A percentile compares a stretch with the other conserved stretches of the same genome.
Evolutionary conservation across 2,888 invertebrate species (phyloP).

Genomic region (Aleiodes alternator): DNA sequence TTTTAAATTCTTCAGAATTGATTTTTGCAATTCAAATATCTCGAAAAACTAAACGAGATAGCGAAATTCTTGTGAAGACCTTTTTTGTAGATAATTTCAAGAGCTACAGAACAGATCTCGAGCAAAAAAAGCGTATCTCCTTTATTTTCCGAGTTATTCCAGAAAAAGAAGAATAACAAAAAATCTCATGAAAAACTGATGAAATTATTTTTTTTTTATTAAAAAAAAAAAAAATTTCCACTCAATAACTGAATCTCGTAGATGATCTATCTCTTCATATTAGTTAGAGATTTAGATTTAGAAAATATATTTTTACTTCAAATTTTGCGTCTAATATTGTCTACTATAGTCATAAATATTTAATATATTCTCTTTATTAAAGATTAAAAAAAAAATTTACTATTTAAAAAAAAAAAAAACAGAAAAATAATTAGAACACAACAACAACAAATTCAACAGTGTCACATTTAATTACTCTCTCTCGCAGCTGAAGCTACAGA

Average conservation of each 20-base stretch:
- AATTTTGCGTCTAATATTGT: constrained; percentile 29
- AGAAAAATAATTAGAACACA: constrained; percentile 32
- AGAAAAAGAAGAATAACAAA: too few relatives aligned
- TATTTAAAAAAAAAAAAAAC: constrained; percentile 9
- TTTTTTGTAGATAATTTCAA: too few relatives aligned
- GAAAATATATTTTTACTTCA: constrained; percentile 18
- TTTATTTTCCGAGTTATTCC: too few relatives aligned
- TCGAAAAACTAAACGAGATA: too few relatives aligned
- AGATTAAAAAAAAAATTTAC: not conserved
- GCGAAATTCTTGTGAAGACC: too few relatives aligned
- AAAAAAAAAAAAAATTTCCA: too few relatives aligned
- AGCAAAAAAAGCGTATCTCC: too few relatives aligned
- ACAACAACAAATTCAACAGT: constrained; percentile 41
- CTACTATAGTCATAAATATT: constrained; percentile 26
- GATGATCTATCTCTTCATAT: constrained; percentile 22
- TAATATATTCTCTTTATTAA: constrained; percentile 1
- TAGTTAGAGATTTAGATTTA: constrained; percentile 36
- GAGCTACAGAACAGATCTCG: too few relatives aligned
- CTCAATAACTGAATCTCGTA: constrained; percentile 26
- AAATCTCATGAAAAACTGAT: too few relatives aligned
- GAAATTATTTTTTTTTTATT: too few relatives aligned
- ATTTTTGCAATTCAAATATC: too few relatives aligned
- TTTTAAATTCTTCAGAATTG: too few relatives aligned
- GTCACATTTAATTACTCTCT: constrained; percentile 33
- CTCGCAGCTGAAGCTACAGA: constrained; percentile 41